Base-by-base conservation (phyloP, 2,888 invertebrate species). In the Galerucella nymphaeae region DNA sequence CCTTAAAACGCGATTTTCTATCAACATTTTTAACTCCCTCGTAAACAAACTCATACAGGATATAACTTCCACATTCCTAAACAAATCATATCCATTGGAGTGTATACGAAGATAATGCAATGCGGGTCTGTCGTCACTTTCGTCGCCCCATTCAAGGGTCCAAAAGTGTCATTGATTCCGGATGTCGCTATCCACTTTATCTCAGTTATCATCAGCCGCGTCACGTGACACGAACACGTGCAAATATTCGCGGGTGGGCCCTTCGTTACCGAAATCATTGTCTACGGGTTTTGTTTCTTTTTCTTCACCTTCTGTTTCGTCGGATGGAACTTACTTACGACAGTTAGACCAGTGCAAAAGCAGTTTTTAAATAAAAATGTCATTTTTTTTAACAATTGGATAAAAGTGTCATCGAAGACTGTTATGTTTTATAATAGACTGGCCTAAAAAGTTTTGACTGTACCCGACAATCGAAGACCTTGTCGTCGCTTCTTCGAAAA, bases 91-190 rank as follows among this genome's bases (percentile, higher is more conserved):
- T 30, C n/a, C 59, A 5, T 59, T 18, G 59, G 16, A 59, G 38
- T 59, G 38, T n/a, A 38, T 38, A n/a, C n/a, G 11, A 41, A 38
- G 18, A 70, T 55, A 63, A 70, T 63, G 48, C 63, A 69, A 70
- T 70, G 70, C 70, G 70, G 70, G 70, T 57, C 11, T 42, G n/a
- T 62, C 42, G 18, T 62, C 61, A 62, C 38, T 41, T 18, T 45
- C 23, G 50, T 38, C 62, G 18, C 50, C 48, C 20, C 57, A 63
- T 10, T 18, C 23, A 64, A 62, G 66, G 48, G 65, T 71, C 73
- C 62, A 72, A 71, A 75, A 76, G 63, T 76, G 76, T 70, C 77
- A 75, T 77, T 77, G 77, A 77, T 76, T 77, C 76, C 74, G 77
- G 77, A 77, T 73, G 76, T 71, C 59, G 64, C 58, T 16, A 64